Base-by-base conservation (phyloP, 2,888 invertebrate species). In the Acholoe squamosa region DNA sequence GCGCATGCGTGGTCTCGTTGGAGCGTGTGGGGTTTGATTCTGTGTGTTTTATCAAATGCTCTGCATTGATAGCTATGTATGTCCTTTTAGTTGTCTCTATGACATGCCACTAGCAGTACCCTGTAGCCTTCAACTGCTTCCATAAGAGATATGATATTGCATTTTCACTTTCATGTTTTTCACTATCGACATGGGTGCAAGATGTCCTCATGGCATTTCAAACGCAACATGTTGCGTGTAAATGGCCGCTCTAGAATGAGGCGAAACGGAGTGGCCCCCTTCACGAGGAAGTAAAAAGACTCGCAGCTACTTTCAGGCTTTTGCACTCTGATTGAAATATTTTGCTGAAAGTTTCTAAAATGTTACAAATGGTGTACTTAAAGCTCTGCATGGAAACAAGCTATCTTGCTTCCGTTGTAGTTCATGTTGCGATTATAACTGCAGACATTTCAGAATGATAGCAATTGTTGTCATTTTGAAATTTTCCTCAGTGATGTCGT, bases 101-200 rank as follows among this genome's bases (percentile, higher is more conserved):
- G 61, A 61, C 61, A 61, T n/a, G 61, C 19, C 61, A 61, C 22
- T 0, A 19, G 19, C 5, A 19, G n/a, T n/a, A 61, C 61, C n/a
- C 22, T n/a, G 19, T n/a, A 19, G 22, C n/a, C 61, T 61, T n/a
- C 61, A 61, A 61, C 12, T 61, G 61, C 61, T 43, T 43, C 61
- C 61, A n/a, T 61, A n/a, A n/a, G n/a, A n/a, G 61, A 61, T n/a
- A 61, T n/a, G 61, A 61, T 61, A 61, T 61, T 61, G 61, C 12
- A 61, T 61, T 61, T 61, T 61, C n/a, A 61, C 61, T 61, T 61
- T 61, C 61, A 61, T 61, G 61, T 61, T 61, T 61, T 61, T n/a
- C 3, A n/a, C 61, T 14, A 19, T 61, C n/a, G 61, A 61, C 22
- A 61, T 19, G 61, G 61, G n/a, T 19, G n/a, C 19, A 61, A n/a